A percentile compares a stretch with the other conserved stretches of the same genome.
Evolutionary conservation across 2,797 vertebrate species (phyloP).

Genomic region (Diplodus puntazzo): DNA sequence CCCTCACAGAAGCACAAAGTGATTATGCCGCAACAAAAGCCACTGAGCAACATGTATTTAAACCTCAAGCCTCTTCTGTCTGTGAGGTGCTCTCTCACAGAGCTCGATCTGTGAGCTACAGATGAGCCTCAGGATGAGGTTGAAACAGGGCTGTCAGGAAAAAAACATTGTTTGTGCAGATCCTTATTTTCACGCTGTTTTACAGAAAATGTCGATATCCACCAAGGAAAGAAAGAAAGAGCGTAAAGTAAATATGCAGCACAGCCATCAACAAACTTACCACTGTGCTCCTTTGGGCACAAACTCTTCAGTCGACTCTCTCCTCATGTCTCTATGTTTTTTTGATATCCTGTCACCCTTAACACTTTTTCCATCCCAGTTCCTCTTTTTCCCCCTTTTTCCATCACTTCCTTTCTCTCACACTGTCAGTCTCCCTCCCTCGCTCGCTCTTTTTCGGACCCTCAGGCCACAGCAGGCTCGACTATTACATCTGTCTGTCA

Average conservation of each 20-base stretch:
- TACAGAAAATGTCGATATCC: not conserved
- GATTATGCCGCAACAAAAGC: not conserved
- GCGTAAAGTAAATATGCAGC: not conserved
- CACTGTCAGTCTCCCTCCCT: slow-evolving; percentile 48
- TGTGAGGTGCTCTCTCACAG: not conserved
- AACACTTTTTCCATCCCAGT: slow-evolving; percentile 23
- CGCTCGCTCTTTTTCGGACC: slow-evolving; percentile 39
- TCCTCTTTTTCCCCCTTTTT: slow-evolving; percentile 36
- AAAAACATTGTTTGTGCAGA: not conserved
- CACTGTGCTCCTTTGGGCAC: slow-evolving; percentile 9
- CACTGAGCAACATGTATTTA: slow-evolving; percentile 1
- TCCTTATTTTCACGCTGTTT: no score
- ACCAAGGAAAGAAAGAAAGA: not conserved
- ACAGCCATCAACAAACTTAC: not conserved
- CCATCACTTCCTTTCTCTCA: slow-evolving; percentile 54
- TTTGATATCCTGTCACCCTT: slow-evolving; percentile 45
- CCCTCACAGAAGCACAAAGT: not conserved
- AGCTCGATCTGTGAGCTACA: not conserved
- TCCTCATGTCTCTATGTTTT: slow-evolving; percentile 27
- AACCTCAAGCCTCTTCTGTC: not conserved
- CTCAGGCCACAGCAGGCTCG: slow-evolving; percentile 50
- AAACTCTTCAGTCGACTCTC: slow-evolving; percentile 25
- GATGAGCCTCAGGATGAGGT: not conserved
- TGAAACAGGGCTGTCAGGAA: not conserved
- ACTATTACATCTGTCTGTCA: slow-evolving; percentile 68